phyloP scores from a whole-genome alignment of 2,113 vertebrate genomes.

The Forbesichthys papilliferus region DNA sequence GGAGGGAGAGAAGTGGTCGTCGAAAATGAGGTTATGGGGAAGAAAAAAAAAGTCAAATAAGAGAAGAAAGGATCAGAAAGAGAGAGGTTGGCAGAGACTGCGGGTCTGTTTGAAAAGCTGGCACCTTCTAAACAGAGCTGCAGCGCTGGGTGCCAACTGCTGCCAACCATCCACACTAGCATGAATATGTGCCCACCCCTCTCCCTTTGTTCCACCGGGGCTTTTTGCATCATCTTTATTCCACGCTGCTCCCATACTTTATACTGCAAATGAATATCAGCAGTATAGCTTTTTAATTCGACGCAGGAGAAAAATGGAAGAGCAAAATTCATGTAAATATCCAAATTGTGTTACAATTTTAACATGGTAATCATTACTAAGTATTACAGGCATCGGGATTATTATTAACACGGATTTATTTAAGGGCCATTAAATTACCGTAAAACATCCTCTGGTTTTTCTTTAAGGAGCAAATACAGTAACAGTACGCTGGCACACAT shows the following conservation, averaged over 20 bases:
- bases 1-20: constrained; percentile 44
- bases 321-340: constrained; percentile 3
- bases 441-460: constrained; percentile 15
- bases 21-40: constrained; percentile 49
- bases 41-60: constrained; percentile 62
- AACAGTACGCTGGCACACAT: background rate
- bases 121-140: constrained; percentile 72
- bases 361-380: background rate
- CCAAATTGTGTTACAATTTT: background rate
- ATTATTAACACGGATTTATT: background rate
- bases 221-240: constrained; percentile 75
- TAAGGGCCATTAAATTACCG: no score
- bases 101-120: constrained; percentile 79
- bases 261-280: constrained; percentile 51
- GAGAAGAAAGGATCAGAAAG: constrained; percentile 71
- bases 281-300: constrained; percentile 21
- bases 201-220: constrained; percentile 71
- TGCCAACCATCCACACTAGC: constrained; percentile 76
- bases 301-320: constrained; percentile 12
- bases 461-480: background rate
- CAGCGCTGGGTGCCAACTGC: constrained; percentile 67
- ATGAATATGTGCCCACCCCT: constrained; percentile 71
- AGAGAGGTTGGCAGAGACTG: constrained; percentile 71
- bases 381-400: constrained; percentile 16
- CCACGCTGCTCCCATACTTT: constrained; percentile 65